Evolutionary conservation across 2,113 vertebrate species (phyloP).

Genomic region (Motacilla alba): DNA sequence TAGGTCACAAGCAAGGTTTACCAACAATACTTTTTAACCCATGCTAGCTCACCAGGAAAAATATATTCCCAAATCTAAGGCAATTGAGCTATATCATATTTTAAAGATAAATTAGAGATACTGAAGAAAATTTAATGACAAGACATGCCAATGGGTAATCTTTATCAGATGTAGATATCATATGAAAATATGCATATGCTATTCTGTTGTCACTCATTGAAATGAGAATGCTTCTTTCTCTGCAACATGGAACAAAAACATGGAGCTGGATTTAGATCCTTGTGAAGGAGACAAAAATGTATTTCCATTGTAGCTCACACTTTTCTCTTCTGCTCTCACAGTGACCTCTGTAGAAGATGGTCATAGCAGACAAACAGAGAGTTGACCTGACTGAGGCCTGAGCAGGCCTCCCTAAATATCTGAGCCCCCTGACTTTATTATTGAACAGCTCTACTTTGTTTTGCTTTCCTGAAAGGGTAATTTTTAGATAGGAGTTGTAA

Average conservation of each 20-base stretch:
- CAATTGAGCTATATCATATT: neutral
- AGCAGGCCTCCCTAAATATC: neutral
- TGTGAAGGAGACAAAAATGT: neutral
- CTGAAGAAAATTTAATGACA: neutral
- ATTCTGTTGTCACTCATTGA: neutral
- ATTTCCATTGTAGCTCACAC: neutral
- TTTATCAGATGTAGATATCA: neutral
- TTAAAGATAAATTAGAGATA: neutral
- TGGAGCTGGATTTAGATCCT: neutral
- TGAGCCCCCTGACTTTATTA: neutral
- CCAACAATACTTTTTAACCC: neutral
- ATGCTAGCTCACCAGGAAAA: rapidly evolving
- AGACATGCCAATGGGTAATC: neutral
- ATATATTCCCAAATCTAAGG: neutral
- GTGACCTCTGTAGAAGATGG: neutral
- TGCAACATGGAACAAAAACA: neutral
- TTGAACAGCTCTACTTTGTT: neutral
- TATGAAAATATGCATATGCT: rapidly evolving
- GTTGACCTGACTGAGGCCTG: neutral
- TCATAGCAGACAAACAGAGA: neutral
- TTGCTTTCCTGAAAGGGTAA: neutral
- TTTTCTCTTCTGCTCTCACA: neutral
- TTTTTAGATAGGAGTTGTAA: neutral
- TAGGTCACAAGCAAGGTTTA: neutral
- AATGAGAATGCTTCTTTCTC: neutral